phyloP scores from a whole-genome alignment of 1,140 invertebrate genomes.

The Lepidurus apus region DNA sequence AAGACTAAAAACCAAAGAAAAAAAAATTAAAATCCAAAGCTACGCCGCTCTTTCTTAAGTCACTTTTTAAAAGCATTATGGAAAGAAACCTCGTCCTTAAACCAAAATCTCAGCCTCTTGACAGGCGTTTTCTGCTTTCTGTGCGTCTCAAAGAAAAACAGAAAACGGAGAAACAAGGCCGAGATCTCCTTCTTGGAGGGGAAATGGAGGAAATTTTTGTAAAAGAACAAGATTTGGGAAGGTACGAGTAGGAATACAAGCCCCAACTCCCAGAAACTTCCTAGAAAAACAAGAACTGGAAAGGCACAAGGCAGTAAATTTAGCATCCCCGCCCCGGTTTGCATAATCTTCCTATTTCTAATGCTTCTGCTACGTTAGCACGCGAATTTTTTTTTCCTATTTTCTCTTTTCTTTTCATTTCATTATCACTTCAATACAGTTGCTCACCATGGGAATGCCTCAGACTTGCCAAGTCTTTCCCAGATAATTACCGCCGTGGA shows the following conservation, averaged over 20 bases:
- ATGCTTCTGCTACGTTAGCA: conserved; percentile 6
- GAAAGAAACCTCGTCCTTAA: neutral
- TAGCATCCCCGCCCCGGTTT: neutral
- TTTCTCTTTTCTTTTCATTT: neutral
- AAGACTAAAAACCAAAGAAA: no score
- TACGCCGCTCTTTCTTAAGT: neutral
- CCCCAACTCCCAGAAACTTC: neutral
- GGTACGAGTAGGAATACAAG: neutral
- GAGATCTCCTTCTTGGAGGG: neutral
- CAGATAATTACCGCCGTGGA: no score
- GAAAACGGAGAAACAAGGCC: neutral
- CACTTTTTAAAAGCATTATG: neutral
- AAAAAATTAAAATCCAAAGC: neutral
- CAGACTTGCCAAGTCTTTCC: no score
- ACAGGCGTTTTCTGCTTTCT: neutral
- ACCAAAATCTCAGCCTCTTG: neutral
- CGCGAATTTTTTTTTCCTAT: neutral
- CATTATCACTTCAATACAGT: neutral
- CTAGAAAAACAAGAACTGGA: neutral
- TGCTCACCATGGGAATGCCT: no score
- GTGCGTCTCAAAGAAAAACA: neutral
- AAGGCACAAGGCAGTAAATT: neutral
- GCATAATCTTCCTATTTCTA: neutral
- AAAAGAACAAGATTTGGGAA: neutral
- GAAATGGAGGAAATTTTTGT: neutral